Evolutionary conservation across 2,888 invertebrate genomes (phyloP).

Genomic region (Drosophila siamana): DNA sequence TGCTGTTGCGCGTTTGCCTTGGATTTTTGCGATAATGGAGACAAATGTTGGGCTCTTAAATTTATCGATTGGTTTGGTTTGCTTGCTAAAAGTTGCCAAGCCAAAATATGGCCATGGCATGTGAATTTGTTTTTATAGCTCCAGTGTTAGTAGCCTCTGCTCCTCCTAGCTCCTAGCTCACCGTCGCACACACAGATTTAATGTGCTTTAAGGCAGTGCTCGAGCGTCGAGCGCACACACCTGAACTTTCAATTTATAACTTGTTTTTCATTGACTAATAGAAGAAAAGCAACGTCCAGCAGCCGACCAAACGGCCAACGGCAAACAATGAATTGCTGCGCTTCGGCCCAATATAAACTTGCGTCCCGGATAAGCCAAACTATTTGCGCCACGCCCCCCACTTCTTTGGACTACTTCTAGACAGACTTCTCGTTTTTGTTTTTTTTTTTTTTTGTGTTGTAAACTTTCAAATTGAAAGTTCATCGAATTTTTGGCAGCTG

Average conservation of each 20-base stretch:
- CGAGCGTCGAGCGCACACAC: conserved; percentile 27
- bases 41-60: conserved; percentile 79
- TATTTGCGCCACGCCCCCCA: conserved; percentile 48
- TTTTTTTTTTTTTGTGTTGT: not conserved
- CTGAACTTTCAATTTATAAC: conserved; percentile 74
- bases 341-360: conserved; percentile 58
- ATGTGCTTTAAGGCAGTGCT: conserved; percentile 54
- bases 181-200: conserved; percentile 36
- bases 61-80: conserved; percentile 70
- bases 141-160: too few species aligned
- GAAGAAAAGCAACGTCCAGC: conserved; percentile 55
- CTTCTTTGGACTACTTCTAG: not conserved
- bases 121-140: conserved; percentile 66
- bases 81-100: conserved; percentile 56
- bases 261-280: conserved; percentile 68
- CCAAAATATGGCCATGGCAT: conserved; percentile 64
- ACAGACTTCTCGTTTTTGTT: too few species aligned
- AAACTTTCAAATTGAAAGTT: conserved; percentile 75
- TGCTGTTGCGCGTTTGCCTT: conserved; percentile 63
- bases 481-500: conserved; percentile 59
- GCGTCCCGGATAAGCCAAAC: conserved; percentile 61
- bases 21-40: conserved; percentile 80
- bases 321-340: conserved; percentile 54
- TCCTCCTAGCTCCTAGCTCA: too few species aligned
- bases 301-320: conserved; percentile 21